A percentile compares a stretch with the other conserved stretches of the same genome.
Evolutionary conservation across 2,797 vertebrate genomes (phyloP).

Genomic region (Pseudocheirus occidentalis): DNA sequence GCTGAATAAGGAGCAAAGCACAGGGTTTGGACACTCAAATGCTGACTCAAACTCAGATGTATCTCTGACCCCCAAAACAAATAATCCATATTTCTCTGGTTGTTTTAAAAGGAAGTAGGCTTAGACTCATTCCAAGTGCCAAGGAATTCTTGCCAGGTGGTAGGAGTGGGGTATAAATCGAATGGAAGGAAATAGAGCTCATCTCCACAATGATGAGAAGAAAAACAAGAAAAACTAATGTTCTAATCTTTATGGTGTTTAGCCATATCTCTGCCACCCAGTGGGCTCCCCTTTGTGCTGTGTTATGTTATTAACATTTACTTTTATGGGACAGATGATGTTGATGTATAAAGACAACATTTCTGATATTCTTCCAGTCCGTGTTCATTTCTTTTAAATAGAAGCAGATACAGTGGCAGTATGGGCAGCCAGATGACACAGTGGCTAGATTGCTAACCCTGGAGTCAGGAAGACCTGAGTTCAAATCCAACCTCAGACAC

Average conservation of each 20-base stretch:
- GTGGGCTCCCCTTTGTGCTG: not conserved
- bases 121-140: not conserved
- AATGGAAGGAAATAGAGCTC: slow-evolving; percentile 17
- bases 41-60: not conserved
- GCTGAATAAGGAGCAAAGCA: not conserved
- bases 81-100: not conserved
- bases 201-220: slow-evolving; percentile 38
- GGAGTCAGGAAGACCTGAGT: too few relatives aligned
- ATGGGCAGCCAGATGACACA: not conserved
- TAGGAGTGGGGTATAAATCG: not conserved
- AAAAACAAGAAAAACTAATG: slow-evolving; percentile 21
- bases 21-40: not conserved
- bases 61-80: slow-evolving; percentile 12
- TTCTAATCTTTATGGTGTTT: not conserved
- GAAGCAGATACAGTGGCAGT: not conserved
- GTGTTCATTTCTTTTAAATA: slow-evolving; percentile 11
- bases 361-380: not conserved
- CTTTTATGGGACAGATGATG: not conserved
- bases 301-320: not conserved
- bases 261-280: slow-evolving; percentile 11
- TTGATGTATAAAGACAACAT: not conserved
- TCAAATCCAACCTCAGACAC: too few relatives aligned
- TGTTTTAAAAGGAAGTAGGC: not conserved
- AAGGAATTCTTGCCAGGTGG: not conserved
- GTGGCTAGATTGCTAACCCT: too few relatives aligned